Base-by-base conservation (phyloP, 2,113 vertebrate species). In the Semnopithecus entellus region DNA sequence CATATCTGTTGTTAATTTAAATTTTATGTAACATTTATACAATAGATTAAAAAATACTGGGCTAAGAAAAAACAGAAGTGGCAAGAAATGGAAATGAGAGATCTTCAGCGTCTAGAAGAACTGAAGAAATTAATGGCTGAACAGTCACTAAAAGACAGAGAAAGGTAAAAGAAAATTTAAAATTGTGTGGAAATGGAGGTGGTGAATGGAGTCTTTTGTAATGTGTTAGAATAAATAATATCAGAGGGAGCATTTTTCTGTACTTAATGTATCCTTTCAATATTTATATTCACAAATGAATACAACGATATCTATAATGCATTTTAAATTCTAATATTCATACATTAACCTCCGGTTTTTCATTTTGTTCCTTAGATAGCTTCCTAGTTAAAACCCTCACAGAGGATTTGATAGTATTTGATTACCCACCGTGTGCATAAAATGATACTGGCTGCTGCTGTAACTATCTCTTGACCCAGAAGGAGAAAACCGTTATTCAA, bases 21-120 rank as follows among this genome's bases (percentile, higher is more conserved):
- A 96, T 94, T 76, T 89, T 94, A 43, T 97, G 10, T 98, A 93
- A 96, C 89, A 84, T 97, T 97, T 95, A 87, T 98, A 96, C 32
- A 85, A 75, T 97, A 99, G 99, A 98, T 99, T 97, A 99, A 98
- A 97, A 98, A 99, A 97, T 99, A 99, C 98, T 98, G 99, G 98
- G 98, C 98, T 92, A 98, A 99, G 96, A 99, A 99, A 98, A 98
- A 99, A 96, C 98, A 97, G 95, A 99, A 98, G 95, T 99, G 98
- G 98, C 98, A 99, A 96, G 98, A 98, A 83, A 98, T 99, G 97
- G 99, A 99, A 98, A 97, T 96, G 96, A 99, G 98, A 96, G 99
- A 99, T 92, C 98, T 99, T 88, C 97, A 94, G 64, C 98, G 94
- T 93, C 98, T 99, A 55, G 98, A 99, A 81, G 98, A 99, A 98